These are phyloP conservation scores for Lepisosteus osseus DNA, from an alignment of 2,113 vertebrate species.

Conservation along the genomic window DNA sequence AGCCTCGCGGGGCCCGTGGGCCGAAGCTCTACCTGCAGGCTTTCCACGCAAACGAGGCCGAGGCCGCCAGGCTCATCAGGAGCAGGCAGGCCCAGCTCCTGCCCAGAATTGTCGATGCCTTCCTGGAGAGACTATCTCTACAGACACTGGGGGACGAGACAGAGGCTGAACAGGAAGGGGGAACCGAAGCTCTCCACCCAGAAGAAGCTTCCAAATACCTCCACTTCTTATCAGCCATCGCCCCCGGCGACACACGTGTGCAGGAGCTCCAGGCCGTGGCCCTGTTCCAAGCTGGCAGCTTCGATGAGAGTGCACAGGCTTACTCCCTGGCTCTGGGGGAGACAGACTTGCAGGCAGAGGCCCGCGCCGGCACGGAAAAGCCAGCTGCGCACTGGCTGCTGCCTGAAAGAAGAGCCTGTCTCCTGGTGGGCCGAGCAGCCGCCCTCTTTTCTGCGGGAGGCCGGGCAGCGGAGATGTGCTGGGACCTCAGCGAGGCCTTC, in stretches of 20 bases:
- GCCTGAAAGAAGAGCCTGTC: conserved; percentile 45
- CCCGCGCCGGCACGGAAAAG: conserved; percentile 28
- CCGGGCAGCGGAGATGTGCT: conserved; percentile 51
- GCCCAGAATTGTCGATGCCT: conserved; percentile 58
- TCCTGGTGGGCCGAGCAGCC: conserved; percentile 74
- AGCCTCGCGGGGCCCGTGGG: conserved; percentile 39
- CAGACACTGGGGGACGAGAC: conserved; percentile 15
- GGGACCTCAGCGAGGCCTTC: conserved; percentile 78
- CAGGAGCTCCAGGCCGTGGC: conserved; percentile 55
- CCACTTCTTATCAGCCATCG: conserved; percentile 68
- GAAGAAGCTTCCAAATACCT: conserved; percentile 43
- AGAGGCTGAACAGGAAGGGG: conserved; percentile 17
- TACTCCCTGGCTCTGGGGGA: conserved; percentile 60
- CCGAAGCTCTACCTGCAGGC: conserved; percentile 72
- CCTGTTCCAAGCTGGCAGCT: conserved; percentile 59
- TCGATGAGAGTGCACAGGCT: conserved; percentile 64
- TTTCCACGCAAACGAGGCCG: conserved; percentile 49
- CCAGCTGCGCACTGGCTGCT: background rate
- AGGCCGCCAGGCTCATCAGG: conserved; percentile 59
- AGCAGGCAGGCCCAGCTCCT: conserved; percentile 72
- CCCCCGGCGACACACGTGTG: conserved; percentile 47
- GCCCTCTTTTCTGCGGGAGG: conserved; percentile 69
- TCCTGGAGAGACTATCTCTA: conserved; percentile 45
- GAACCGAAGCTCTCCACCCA: conserved; percentile 15
- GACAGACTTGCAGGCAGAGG: background rate